These are phyloP conservation scores for Pachyramphus minor DNA, from an alignment of 2,113 vertebrate species.

Conservation along the genomic window DNA sequence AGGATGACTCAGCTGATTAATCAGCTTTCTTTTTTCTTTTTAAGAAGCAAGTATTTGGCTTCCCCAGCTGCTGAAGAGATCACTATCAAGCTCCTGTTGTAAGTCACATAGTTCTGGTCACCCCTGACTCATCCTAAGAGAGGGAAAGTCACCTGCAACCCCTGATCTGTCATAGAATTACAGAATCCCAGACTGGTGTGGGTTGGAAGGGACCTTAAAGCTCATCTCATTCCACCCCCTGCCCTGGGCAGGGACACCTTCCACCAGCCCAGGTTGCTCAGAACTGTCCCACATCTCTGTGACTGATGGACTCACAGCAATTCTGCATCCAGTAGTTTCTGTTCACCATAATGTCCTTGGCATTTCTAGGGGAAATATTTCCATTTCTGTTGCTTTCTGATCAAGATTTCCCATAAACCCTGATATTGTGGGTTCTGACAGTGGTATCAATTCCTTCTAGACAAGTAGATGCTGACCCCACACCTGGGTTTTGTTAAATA, in stretches of 20 bases:
- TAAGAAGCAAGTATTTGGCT: not conserved
- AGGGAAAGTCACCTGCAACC: not conserved
- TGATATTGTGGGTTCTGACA: not conserved
- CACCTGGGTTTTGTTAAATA: not conserved
- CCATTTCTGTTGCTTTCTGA: not conserved
- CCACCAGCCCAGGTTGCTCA: not conserved
- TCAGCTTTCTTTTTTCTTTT: not conserved
- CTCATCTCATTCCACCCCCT: not conserved
- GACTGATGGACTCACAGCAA: not conserved
- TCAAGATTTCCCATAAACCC: not conserved
- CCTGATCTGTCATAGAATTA: not conserved
- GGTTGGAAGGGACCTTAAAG: not conserved
- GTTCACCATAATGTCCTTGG: not conserved
- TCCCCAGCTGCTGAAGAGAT: not conserved
- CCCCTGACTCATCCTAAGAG: not conserved
- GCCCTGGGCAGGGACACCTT: not conserved
- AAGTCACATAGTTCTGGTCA: not conserved
- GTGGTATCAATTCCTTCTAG: not conserved
- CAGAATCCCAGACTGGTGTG: not conserved
- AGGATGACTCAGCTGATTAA: conserved; percentile 40
- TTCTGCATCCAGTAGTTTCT: not conserved
- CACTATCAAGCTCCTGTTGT: not conserved
- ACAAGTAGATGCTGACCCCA: not conserved
- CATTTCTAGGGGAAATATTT: conserved; percentile 17
- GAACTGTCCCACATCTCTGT: not conserved